Percentiles rank a stretch among this genome's conserved stretches.
Evolutionary conservation across 2,797 vertebrate genomes (phyloP).

Genomic region (Propithecus perrieri): DNA sequence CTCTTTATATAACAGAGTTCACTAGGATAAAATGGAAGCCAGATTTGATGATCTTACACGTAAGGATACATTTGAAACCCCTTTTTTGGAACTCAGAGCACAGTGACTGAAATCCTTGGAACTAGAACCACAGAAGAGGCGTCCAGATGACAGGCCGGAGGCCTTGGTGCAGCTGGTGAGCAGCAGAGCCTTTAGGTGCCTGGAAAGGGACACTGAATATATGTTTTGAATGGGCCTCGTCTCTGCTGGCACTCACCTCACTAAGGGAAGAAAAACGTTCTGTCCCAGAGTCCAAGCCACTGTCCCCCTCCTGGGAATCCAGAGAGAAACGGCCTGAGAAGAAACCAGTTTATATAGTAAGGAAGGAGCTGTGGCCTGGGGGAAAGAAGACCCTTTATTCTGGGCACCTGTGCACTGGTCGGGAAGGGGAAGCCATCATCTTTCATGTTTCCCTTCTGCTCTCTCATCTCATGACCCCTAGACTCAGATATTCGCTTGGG

Average conservation of each 20-base stretch:
- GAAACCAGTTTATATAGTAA: neutral
- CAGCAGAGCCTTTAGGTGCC: neutral
- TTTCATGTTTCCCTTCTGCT: neutral
- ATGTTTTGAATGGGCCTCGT: neutral
- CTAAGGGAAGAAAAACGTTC: slow-evolving; percentile 82
- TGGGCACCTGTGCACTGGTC: neutral
- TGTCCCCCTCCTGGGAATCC: slow-evolving; percentile 92
- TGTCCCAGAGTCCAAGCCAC: slow-evolving; percentile 85
- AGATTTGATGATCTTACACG: neutral
- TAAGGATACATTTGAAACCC: neutral
- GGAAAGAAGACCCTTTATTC: neutral
- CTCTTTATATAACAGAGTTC: neutral
- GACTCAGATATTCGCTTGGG: neutral
- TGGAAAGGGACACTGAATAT: neutral
- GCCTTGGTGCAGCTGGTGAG: neutral
- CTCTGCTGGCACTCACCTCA: slow-evolving; percentile 76
- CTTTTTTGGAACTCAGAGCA: neutral
- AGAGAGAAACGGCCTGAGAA: slow-evolving; percentile 88
- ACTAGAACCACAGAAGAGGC: neutral
- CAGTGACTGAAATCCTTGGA: neutral
- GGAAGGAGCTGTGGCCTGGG: neutral
- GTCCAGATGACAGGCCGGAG: neutral
- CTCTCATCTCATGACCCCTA: neutral
- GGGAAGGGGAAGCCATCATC: neutral
- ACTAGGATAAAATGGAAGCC: neutral